Conservation (phyloP, 1,140 invertebrate species). For the Tetraneura akinire region DNA sequence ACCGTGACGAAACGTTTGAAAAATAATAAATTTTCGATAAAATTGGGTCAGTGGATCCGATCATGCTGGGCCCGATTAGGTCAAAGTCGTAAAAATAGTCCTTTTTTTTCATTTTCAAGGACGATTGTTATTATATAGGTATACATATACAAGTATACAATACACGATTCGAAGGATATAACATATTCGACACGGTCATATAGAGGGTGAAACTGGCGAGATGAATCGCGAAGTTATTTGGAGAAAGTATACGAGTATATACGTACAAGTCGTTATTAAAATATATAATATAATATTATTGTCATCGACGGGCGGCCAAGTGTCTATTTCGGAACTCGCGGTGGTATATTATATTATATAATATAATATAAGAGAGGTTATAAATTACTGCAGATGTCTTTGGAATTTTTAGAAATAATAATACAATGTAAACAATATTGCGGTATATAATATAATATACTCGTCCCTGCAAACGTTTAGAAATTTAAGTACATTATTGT, state of each 20-base stretch:
- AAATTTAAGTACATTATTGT: no score
- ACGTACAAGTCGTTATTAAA: no score
- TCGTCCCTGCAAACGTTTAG: not conserved
- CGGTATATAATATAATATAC: not conserved
- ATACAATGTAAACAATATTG: constrained; percentile 11
- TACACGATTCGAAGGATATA: no score
- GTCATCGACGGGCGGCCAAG: no score
- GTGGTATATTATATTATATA: no score
- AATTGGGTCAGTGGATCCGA: constrained; percentile 14
- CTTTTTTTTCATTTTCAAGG: not conserved
- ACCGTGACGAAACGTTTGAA: not conserved
- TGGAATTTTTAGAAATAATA: not conserved
- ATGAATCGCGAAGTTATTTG: not conserved
- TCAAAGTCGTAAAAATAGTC: constrained; percentile 29
- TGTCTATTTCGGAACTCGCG: no score
- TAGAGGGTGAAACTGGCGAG: not conserved
- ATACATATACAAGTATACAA: no score
- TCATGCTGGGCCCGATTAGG: constrained; percentile 30
- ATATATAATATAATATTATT: no score
- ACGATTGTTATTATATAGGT: no score
- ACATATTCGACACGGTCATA: not conserved
- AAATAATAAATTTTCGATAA: not conserved
- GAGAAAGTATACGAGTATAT: constrained; percentile 8
- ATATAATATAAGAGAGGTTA: not conserved
- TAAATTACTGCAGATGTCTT: not conserved